phyloP scores from a whole-genome alignment of 1,140 invertebrate genomes.

The Mya arenaria region DNA sequence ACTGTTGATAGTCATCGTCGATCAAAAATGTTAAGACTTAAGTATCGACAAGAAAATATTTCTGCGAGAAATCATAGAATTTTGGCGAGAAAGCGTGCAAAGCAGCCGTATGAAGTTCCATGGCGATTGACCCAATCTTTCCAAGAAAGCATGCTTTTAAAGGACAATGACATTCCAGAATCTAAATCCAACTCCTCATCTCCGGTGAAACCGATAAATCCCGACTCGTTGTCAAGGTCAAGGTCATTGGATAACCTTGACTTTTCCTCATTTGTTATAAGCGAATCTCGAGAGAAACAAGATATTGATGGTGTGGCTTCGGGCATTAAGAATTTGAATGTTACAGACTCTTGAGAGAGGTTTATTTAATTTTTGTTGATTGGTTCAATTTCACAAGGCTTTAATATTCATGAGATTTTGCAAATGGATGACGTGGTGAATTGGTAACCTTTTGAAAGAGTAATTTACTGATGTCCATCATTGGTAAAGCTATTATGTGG shows the following conservation, averaged over 20 bases:
- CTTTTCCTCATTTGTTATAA: slow-evolving; percentile 51
- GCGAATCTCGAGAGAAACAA: slow-evolving; percentile 49
- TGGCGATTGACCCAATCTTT: slow-evolving; percentile 70
- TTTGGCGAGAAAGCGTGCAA: slow-evolving; percentile 57
- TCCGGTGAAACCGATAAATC: slow-evolving; percentile 64
- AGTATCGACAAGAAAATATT: slow-evolving; percentile 53
- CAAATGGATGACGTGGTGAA: no score
- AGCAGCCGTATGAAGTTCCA: slow-evolving; percentile 76
- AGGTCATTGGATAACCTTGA: slow-evolving; percentile 76
- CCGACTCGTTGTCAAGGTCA: slow-evolving; percentile 63
- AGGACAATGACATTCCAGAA: slow-evolving; percentile 40
- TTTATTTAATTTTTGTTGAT: no score
- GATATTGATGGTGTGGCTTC: slow-evolving; percentile 73
- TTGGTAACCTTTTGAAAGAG: no score
- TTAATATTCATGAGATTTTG: no score
- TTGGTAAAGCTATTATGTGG: no score
- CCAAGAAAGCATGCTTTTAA: slow-evolving; percentile 56
- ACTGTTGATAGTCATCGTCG: slow-evolving; percentile 32
- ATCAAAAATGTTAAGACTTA: slow-evolving; percentile 57
- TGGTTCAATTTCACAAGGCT: no score
- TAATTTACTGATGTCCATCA: no score
- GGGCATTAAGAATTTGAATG: slow-evolving; percentile 70
- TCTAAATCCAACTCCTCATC: slow-evolving; percentile 72
- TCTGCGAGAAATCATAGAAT: slow-evolving; percentile 38
- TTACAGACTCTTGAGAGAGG: slow-evolving; percentile 48